These are phyloP conservation scores for Callosobruchus maculatus DNA, from an alignment of 2,888 invertebrate genomes.

Conservation along the genomic window DNA sequence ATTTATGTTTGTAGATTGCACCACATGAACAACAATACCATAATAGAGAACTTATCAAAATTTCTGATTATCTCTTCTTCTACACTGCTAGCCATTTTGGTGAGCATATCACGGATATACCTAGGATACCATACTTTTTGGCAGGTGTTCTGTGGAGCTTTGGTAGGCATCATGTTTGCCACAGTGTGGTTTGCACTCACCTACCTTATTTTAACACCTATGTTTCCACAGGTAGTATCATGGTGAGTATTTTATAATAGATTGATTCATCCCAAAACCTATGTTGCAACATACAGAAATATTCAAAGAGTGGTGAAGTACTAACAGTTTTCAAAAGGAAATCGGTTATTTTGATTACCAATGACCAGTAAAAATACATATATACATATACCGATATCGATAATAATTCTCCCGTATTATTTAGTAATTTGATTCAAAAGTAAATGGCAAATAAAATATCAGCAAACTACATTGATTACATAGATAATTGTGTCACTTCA, in stretches of 20 bases:
- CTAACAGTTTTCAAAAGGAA: too few species aligned
- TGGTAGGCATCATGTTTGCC: constrained; percentile 72
- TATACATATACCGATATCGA: too few species aligned
- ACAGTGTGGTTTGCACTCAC: constrained; percentile 78
- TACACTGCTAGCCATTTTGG: constrained; percentile 56
- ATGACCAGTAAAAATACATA: too few species aligned
- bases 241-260: constrained; percentile 60
- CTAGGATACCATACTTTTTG: constrained; percentile 79
- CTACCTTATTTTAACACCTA: constrained; percentile 75
- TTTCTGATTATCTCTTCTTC: constrained; percentile 62
- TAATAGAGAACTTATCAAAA: constrained; percentile 72
- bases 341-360: too few species aligned
- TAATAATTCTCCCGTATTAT: too few species aligned
- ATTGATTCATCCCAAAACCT: neutral
- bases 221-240: constrained; percentile 80
- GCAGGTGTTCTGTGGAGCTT: constrained; percentile 77
- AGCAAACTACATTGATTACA: too few species aligned
- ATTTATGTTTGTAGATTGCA: constrained; percentile 60
- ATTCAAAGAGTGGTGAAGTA: too few species aligned
- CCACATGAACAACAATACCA: constrained; percentile 75
- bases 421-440: too few species aligned
- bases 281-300: too few species aligned
- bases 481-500: too few species aligned
- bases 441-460: too few species aligned
- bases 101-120: constrained; percentile 74